A percentile compares a stretch with the other conserved stretches of the same genome.
Conservation (phyloP, 1,140 invertebrate species). For the Cyclina sinensis region DNA sequence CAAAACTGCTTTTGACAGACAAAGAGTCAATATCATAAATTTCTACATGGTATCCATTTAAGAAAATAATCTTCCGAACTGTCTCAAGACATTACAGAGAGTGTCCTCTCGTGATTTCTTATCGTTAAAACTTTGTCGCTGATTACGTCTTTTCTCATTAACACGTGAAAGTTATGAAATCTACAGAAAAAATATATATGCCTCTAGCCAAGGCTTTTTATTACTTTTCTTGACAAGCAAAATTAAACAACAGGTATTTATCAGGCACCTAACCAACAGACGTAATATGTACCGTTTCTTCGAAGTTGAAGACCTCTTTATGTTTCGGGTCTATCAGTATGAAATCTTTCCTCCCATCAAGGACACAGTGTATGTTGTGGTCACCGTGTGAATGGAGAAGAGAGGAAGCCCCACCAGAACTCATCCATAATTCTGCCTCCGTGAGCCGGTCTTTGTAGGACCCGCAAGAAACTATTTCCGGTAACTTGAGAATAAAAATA, state of each 20-base stretch:
- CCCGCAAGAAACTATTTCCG: slow-evolving; percentile 81
- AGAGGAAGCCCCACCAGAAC: slow-evolving; percentile 84
- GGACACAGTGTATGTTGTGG: slow-evolving; percentile 85
- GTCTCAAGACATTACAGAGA: too few species aligned
- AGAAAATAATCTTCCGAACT: too few species aligned
- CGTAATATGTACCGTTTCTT: slow-evolving; percentile 82
- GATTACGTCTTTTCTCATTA: too few species aligned
- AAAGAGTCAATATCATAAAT: too few species aligned
- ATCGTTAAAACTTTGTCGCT: too few species aligned
- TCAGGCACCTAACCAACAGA: slow-evolving; percentile 18
- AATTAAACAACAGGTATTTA: background rate
- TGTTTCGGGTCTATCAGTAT: slow-evolving; percentile 83
- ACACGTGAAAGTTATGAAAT: too few species aligned
- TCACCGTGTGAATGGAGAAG: slow-evolving; percentile 85
- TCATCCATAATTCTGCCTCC: slow-evolving; percentile 86
- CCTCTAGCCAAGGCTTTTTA: too few species aligned
- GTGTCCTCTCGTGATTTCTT: too few species aligned
- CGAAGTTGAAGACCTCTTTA: slow-evolving; percentile 79
- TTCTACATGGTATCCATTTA: too few species aligned
- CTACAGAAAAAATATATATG: too few species aligned
- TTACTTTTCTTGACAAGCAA: too few species aligned
- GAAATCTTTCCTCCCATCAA: slow-evolving; percentile 86
- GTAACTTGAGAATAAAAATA: slow-evolving; percentile 76
- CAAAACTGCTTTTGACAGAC: too few species aligned
- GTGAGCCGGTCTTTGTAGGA: slow-evolving; percentile 79